Evolutionary conservation across 2,888 invertebrate species (phyloP), one percentile per base, ranked within the genome.

Genomic region (Bimastos eiseni): DNA sequence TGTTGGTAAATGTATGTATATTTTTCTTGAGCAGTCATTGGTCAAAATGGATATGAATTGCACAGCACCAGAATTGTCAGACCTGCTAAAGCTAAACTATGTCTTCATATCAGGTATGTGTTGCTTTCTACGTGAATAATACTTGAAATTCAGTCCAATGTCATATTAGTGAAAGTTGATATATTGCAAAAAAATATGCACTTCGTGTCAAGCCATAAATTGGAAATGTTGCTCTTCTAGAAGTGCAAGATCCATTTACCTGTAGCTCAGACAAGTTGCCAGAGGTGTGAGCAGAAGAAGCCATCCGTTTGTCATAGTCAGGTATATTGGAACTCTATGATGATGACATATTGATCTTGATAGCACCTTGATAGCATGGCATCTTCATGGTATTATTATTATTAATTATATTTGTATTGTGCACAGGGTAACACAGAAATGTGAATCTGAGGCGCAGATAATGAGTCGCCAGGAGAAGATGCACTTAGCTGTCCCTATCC

Each of bases 71-170:
- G 86, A 36, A 86, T 36, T 86, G n/a, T 36, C 19, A 19, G 17
- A 86, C 1, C 37, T 86, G 19, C 86, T 86, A 24, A 4, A 86
- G 33, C 36, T 15, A 36, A 86, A 86, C 37, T 86, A 86, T 86
- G 86, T 37, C 37, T 86, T 86, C 37, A 36, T 86, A 34, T 86
- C 86, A 36, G 86, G 86, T 86, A 37, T 36, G 34, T 86, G 34
- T 86, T 86, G 5, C 1, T 70, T 30, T 17, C 30, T n/a, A 70
- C 3, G 2, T 49, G 49, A 49, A 70, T 70, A 8, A 30, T 70
- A n/a, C 30, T 70, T 70, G 0, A 70, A n/a, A 70, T 70, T 6
- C 30, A n/a, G n/a, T 70, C 13, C 70, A 70, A n/a, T 70, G 70
- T 70, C 30, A 70, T 70, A 70, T 70, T 70, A 70, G 70, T n/a